phyloP scores from a whole-genome alignment of 1,140 invertebrate species.

The Whitmania pigra region DNA sequence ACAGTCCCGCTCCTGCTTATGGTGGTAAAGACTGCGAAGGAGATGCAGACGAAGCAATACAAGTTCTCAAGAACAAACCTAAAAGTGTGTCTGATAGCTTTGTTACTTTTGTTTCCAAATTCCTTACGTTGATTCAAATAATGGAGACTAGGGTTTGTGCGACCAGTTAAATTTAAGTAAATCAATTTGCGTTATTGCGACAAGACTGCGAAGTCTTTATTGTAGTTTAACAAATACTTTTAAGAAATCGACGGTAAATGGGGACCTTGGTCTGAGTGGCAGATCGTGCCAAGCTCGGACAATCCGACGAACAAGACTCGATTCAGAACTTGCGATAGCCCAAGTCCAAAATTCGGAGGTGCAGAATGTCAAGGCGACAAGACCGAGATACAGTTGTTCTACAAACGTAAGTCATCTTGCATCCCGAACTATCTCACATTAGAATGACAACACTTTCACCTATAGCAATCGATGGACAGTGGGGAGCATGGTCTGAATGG shows the following conservation, averaged over 20 bases:
- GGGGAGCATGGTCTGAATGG: slow-evolving; percentile 47
- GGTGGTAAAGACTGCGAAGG: slow-evolving; percentile 57
- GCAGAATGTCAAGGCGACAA: slow-evolving; percentile 24
- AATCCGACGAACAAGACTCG: slow-evolving; percentile 51
- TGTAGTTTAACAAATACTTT: no score
- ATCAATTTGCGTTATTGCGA: no score
- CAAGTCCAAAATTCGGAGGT: slow-evolving; percentile 27
- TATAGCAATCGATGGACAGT: slow-evolving; percentile 28
- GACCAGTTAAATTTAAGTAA: no score
- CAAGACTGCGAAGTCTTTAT: no score
- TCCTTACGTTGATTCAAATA: no score
- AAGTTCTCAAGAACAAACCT: background rate
- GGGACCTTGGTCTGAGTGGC: slow-evolving; percentile 51
- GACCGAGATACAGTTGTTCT: background rate
- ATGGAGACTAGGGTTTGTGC: no score
- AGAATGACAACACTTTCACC: background rate
- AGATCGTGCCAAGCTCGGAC: slow-evolving; percentile 54
- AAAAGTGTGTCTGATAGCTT: background rate
- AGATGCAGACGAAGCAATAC: slow-evolving; percentile 16
- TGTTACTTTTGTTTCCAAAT: no score
- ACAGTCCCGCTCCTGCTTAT: slow-evolving; percentile 50
- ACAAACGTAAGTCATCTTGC: background rate
- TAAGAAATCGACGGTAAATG: slow-evolving; percentile 46
- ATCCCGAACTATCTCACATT: background rate
- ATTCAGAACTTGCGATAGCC: slow-evolving; percentile 46